phyloP scores from a whole-genome alignment of 2,113 vertebrate genomes.

The Protomyctophum bolini region DNA sequence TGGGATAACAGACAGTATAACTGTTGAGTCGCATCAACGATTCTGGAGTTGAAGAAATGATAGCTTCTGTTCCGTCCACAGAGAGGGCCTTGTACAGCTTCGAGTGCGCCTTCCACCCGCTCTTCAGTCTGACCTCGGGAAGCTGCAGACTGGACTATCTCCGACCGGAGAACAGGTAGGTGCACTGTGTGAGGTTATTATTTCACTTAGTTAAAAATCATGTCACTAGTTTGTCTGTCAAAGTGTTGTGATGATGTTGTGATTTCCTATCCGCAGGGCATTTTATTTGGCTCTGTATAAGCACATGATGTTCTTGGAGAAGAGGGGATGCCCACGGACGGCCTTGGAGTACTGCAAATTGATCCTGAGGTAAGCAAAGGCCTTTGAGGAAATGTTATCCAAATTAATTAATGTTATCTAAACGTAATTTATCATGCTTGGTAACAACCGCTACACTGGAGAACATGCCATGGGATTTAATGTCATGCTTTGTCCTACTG shows the following conservation, averaged over 20 bases:
- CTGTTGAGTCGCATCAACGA: no score
- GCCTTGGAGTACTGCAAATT: slow-evolving; percentile 97
- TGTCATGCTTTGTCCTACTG: neutral
- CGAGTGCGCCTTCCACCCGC: slow-evolving; percentile 92
- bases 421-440: no score
- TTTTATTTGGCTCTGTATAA: slow-evolving; percentile 96
- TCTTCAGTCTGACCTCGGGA: slow-evolving; percentile 94
- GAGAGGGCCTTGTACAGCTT: slow-evolving; percentile 93
- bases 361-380: slow-evolving; percentile 84
- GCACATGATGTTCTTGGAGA: slow-evolving; percentile 95
- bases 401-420: no score
- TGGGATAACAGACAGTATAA: no score
- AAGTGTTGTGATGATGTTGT: no score
- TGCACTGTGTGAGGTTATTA: neutral
- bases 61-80: slow-evolving; percentile 54
- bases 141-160: slow-evolving; percentile 90
- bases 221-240: neutral
- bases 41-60: no score
- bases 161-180: slow-evolving; percentile 92
- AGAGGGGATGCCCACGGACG: slow-evolving; percentile 92
- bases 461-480: no score
- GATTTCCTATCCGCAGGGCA: slow-evolving; percentile 77
- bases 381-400: neutral
- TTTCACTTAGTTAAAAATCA: slow-evolving; percentile 8
- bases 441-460: no score